Base-by-base conservation (phyloP, 1,140 invertebrate species). In the Doryteuthis pealeii region DNA sequence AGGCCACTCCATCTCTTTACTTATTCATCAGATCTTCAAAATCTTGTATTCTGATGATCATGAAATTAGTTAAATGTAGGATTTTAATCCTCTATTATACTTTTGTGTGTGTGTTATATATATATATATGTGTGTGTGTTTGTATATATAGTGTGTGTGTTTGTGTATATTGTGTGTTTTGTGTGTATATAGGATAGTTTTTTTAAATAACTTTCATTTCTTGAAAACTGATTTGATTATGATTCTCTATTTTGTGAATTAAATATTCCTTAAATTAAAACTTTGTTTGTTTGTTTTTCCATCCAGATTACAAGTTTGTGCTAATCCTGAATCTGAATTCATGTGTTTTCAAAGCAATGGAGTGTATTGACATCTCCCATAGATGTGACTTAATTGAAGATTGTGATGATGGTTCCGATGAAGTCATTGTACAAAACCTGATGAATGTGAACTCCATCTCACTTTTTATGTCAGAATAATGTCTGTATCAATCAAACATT, bases 361-460 rank as follows among this genome's bases (percentile, higher is more conserved):
- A 98, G 83, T 99, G 97, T 84, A 96, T 99, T 77, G 95, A 95
- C 0, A 90, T 95, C 74, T 96, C 95, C 74, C 98, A 97, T 83
- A 94, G 98, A 22, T 99, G 97, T 83, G 96, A 99, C 85, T 96
- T 96, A 0, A 93, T 95, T 84, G 94, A 95, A 82, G 95, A 99
- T 88, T 99, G 97, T 86, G 87, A 94, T 74, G 96, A 98, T 84
- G 94, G 93, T 83, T 77, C 76, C 73, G 83, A 84, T 78, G 84
- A 85, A 31, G 18, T 32, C 3, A 26, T 32, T 68, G 66, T 30
- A 2, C n/a, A 30, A 22, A 18, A 22, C 15, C 22, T 4, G 30
- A 68, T 18, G 3, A 30, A 30, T 68, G 66, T 33, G 32, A 33
- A 5, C 18, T 68, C 22, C 31, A 32, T 31, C 18, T 2, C n/a